Evolutionary conservation across 1,140 invertebrate species (phyloP).

Genomic region (Eufriesea mexicana): DNA sequence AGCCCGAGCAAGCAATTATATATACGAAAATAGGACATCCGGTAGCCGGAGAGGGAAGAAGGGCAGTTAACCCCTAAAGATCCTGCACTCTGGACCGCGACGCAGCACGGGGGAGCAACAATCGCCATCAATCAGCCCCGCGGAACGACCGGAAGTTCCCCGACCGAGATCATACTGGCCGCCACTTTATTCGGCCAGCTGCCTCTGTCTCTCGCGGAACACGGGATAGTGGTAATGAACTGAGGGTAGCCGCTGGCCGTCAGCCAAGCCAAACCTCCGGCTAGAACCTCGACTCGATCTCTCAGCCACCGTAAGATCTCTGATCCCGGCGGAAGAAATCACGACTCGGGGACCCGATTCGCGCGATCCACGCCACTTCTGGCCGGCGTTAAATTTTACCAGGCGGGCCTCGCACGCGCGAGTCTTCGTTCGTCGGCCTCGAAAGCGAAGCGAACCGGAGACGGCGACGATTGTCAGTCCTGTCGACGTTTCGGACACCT

Average conservation of each 20-base stretch:
- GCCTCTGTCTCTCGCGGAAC: conserved; percentile 42
- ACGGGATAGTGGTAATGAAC: conserved; percentile 77
- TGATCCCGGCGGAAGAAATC: conserved; percentile 8
- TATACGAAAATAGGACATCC: too few relatives aligned
- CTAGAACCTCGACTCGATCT: conserved; percentile 27
- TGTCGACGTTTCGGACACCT: too few relatives aligned
- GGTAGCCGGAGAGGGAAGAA: too few relatives aligned
- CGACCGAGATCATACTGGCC: conserved; percentile 7
- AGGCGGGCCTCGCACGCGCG: neutral
- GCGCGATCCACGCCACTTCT: neutral
- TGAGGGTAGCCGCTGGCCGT: conserved; percentile 71
- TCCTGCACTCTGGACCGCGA: neutral
- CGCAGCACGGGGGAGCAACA: conserved; percentile 3
- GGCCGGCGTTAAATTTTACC: neutral
- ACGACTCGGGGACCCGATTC: neutral
- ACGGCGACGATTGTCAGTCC: too few relatives aligned
- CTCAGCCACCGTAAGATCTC: conserved; percentile 1
- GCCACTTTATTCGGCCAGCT: conserved; percentile 49
- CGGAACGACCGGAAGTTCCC: conserved; percentile 16
- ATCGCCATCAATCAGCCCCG: conserved; percentile 36
- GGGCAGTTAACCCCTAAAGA: neutral
- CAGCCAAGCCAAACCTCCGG: conserved; percentile 72
- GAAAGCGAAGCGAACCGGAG: too few relatives aligned
- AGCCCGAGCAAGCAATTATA: too few relatives aligned
- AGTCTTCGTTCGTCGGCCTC: neutral